phyloP scores from a whole-genome alignment of 2,888 invertebrate species.

The Ophraella communa region DNA sequence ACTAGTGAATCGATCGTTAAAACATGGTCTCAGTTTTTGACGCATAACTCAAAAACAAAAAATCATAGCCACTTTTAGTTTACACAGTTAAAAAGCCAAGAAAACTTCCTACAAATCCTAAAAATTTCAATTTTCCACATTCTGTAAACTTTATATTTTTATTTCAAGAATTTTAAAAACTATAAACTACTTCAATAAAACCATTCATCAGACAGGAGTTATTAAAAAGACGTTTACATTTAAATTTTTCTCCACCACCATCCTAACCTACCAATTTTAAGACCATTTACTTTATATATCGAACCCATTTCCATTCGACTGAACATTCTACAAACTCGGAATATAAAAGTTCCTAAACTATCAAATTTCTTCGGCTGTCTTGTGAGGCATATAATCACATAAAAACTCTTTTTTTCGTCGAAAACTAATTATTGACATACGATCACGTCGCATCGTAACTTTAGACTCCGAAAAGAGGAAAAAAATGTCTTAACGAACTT shows the following conservation, averaged over 20 bases:
- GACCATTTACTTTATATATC: background rate
- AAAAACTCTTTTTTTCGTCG: constrained; percentile 10
- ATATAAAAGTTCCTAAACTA: background rate
- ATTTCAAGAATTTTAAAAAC: too few species aligned
- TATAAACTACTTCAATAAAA: too few species aligned
- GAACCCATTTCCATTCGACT: background rate
- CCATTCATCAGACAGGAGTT: too few species aligned
- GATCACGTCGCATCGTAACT: constrained; percentile 15
- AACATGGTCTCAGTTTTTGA: too few species aligned
- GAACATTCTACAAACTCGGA: background rate
- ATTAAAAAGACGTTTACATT: too few species aligned
- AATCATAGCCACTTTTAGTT: too few species aligned
- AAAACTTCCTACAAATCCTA: too few species aligned
- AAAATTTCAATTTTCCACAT: too few species aligned
- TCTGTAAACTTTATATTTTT: too few species aligned
- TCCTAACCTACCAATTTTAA: background rate
- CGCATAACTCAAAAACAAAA: too few species aligned
- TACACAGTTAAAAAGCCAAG: too few species aligned
- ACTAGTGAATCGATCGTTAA: too few species aligned
- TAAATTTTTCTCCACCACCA: background rate
- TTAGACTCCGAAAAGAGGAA: constrained; percentile 16
- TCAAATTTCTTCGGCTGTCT: constrained; percentile 6
- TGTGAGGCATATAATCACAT: background rate
- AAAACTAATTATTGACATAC: constrained; percentile 25
- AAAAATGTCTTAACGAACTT: constrained; percentile 33